phyloP scores from a whole-genome alignment of 2,113 vertebrate genomes.

The Hipposideros armiger region DNA sequence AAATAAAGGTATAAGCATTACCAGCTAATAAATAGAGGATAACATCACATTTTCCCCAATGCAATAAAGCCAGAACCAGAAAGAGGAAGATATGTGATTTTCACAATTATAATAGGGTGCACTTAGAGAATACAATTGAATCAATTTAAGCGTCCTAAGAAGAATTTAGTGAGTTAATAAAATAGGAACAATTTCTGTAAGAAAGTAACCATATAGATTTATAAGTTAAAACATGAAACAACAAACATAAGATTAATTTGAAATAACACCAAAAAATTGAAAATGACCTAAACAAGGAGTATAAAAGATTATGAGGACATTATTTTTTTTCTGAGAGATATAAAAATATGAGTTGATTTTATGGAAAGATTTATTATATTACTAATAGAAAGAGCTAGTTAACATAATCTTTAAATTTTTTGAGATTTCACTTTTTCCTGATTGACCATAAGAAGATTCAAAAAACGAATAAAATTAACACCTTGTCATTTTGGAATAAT shows the following conservation, averaged over 20 bases:
- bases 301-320: background rate
- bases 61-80: background rate
- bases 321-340: background rate
- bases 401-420: background rate
- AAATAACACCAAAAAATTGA: background rate
- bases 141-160: background rate
- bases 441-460: background rate
- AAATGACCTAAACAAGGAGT: background rate
- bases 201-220: background rate
- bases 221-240: background rate
- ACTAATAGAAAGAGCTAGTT: background rate
- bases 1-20: background rate
- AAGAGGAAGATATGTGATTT: background rate
- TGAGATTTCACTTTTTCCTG: background rate
- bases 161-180: background rate
- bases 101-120: background rate
- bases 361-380: background rate
- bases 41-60: background rate
- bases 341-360: background rate
- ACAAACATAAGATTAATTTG: background rate
- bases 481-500: background rate
- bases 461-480: background rate
- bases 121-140: background rate
- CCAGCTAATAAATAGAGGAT: background rate
- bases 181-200: background rate